Conservation (phyloP, 1,140 invertebrate species). For the Drosophila quadrilineata region DNA sequence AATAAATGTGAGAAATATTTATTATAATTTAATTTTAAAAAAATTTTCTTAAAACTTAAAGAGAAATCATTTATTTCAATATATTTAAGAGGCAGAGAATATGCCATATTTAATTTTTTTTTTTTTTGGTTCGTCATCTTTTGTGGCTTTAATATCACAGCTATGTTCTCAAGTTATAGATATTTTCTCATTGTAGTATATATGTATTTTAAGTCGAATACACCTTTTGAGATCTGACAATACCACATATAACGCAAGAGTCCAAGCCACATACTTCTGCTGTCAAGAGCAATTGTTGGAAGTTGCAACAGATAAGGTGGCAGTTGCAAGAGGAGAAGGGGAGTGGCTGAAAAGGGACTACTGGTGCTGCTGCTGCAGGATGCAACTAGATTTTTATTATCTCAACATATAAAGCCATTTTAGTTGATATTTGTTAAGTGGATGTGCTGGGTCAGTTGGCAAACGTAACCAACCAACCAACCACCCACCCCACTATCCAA, state of each 20-base stretch:
- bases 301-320: too few species aligned
- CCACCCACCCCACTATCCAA: neutral
- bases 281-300: too few species aligned
- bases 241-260: too few species aligned
- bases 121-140: too few species aligned
- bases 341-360: neutral
- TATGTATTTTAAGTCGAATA: conserved; percentile 11
- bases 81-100: too few species aligned
- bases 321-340: too few species aligned
- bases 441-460: conserved; percentile 37
- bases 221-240: conserved; percentile 28
- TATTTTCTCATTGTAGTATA: conserved; percentile 1
- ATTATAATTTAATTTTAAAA: neutral
- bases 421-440: conserved; percentile 68
- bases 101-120: too few species aligned
- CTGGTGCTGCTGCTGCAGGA: neutral
- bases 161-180: neutral
- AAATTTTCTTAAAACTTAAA: neutral
- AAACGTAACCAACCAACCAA: conserved; percentile 1
- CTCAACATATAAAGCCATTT: conserved; percentile 63
- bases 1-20: too few species aligned
- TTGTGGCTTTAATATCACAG: too few species aligned
- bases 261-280: too few species aligned
- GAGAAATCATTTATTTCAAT: neutral
- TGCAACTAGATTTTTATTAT: conserved; percentile 55